phyloP scores from a whole-genome alignment of 2,888 invertebrate species.

The Synanthedon vespiformis region DNA sequence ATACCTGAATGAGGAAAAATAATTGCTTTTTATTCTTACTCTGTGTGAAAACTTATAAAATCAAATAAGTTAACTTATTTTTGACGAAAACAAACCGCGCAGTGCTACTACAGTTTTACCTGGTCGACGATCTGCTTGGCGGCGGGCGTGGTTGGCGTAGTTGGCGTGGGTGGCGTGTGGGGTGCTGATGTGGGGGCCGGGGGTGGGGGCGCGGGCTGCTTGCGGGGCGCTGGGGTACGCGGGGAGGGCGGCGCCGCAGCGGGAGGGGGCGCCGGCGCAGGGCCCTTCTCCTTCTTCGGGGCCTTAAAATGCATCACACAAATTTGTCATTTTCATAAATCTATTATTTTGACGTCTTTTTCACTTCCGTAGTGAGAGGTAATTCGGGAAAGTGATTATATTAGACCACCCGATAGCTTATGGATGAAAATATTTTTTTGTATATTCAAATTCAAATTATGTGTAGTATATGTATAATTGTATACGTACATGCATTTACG shows the following conservation, averaged over 20 bases:
- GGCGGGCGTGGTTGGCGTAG: constrained; percentile 11
- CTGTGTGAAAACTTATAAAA: no score
- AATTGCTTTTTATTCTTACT: background rate
- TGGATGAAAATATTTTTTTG: no score
- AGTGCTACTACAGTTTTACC: constrained; percentile 15
- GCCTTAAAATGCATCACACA: constrained; percentile 43
- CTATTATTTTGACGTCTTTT: no score
- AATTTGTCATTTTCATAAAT: background rate
- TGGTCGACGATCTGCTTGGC: constrained; percentile 42
- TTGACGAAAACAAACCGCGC: no score
- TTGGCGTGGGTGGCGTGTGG: constrained; percentile 9
- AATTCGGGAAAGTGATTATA: no score
- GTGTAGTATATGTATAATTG: no score
- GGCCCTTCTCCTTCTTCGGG: constrained; percentile 86
- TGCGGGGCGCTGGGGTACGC: constrained; percentile 19
- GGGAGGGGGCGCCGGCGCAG: constrained; percentile 79
- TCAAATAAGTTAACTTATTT: no score
- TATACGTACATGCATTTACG: no score
- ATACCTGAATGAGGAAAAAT: constrained; percentile 30
- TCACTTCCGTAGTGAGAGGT: no score
- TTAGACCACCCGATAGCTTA: no score
- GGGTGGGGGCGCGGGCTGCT: constrained; percentile 8
- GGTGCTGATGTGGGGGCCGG: constrained; percentile 7
- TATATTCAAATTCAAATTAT: no score
- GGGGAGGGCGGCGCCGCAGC: constrained; percentile 13